phyloP scores from a whole-genome alignment of 1,140 invertebrate species.

The Megalonaias nervosa region DNA sequence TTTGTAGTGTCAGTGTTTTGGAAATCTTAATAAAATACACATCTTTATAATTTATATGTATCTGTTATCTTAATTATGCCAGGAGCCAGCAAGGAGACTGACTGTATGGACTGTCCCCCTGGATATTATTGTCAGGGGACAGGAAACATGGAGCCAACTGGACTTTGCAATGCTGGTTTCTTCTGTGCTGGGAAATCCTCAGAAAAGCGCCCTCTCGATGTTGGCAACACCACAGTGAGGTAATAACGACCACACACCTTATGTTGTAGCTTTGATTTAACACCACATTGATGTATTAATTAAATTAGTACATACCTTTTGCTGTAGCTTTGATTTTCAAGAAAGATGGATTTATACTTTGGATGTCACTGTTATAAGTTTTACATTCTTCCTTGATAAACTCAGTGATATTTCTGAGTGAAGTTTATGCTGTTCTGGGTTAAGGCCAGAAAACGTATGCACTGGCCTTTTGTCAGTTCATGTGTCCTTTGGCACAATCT shows the following conservation, averaged over 20 bases:
- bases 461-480: too few relatives aligned
- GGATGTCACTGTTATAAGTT: background rate
- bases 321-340: too few relatives aligned
- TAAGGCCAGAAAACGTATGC: too few relatives aligned
- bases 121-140: slow-evolving; percentile 65
- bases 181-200: slow-evolving; percentile 62
- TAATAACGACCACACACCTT: too few relatives aligned
- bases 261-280: background rate
- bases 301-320: too few relatives aligned
- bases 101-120: slow-evolving; percentile 63
- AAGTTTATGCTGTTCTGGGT: too few relatives aligned
- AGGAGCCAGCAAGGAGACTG: slow-evolving; percentile 54
- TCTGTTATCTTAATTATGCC: background rate
- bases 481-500: too few relatives aligned
- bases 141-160: slow-evolving; percentile 57
- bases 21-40: too few relatives aligned
- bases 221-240: slow-evolving; percentile 36
- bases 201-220: slow-evolving; percentile 57
- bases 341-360: too few relatives aligned
- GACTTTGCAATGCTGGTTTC: slow-evolving; percentile 63
- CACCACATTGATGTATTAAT: background rate
- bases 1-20: too few relatives aligned
- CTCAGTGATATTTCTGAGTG: too few relatives aligned
- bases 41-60: too few relatives aligned
- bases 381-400: background rate